These are phyloP conservation scores for Megalurothrips usitatus DNA, from an alignment of 2,888 invertebrate species.

Conservation along the genomic window DNA sequence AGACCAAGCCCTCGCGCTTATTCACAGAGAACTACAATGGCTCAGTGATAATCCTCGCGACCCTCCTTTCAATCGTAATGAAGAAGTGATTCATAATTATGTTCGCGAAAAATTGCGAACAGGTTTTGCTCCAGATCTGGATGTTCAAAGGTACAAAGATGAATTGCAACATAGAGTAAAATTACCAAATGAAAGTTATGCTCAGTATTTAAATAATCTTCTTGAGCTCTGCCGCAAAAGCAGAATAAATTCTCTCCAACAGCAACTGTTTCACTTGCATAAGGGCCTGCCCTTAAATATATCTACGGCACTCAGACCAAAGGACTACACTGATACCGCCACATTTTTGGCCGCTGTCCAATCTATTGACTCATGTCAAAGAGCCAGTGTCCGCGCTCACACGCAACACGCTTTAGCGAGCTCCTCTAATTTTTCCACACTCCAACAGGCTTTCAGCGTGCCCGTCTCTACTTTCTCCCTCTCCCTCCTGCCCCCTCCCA, in stretches of 20 bases:
- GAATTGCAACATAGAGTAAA: neutral
- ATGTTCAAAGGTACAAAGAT: neutral
- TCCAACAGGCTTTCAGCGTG: too few relatives aligned
- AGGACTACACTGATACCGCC: neutral
- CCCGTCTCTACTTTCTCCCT: too few relatives aligned
- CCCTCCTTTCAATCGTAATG: too few relatives aligned
- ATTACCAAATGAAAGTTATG: neutral
- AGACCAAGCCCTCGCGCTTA: too few relatives aligned
- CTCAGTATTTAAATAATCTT: neutral
- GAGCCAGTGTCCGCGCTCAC: too few relatives aligned
- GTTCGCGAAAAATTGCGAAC: neutral
- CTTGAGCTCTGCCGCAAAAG: too few relatives aligned
- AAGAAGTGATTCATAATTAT: neutral
- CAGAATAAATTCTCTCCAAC: neutral
- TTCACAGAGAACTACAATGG: too few relatives aligned
- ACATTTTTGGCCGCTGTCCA: neutral
- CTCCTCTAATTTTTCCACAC: too few relatives aligned
- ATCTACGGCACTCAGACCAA: too few relatives aligned
- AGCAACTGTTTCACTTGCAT: neutral
- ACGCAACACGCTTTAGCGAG: too few relatives aligned
- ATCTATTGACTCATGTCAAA: neutral
- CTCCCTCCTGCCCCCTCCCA: too few relatives aligned
- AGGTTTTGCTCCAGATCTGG: too few relatives aligned
- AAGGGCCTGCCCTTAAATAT: neutral
- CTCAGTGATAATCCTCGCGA: neutral